Evolutionary conservation across 2,888 invertebrate genomes (phyloP).

Genomic region (Polyploca ridens): DNA sequence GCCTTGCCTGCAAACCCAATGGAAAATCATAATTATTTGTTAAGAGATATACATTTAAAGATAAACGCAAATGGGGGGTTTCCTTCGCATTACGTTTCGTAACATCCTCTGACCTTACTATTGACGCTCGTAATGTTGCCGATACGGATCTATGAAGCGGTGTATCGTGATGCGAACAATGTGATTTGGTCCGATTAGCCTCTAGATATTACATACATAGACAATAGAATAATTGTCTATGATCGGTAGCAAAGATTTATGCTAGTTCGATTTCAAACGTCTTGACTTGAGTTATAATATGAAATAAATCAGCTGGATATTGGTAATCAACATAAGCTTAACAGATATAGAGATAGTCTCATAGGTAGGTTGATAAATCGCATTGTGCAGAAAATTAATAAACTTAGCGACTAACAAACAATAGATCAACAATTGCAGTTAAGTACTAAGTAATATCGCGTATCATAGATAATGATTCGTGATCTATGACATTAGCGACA

Average conservation of each 20-base stretch:
- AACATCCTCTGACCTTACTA: conserved; percentile 63
- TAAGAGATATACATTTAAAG: conserved; percentile 1
- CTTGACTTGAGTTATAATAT: conserved; percentile 8
- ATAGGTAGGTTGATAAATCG: not conserved
- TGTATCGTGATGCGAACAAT: conserved; percentile 10
- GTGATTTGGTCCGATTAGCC: conserved; percentile 9
- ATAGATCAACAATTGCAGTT: conserved; percentile 19
- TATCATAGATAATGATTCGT: conserved; percentile 50
- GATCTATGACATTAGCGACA: conserved; percentile 58
- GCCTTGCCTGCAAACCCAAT: not conserved
- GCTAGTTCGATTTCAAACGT: conserved; percentile 3
- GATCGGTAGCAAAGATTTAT: conserved; percentile 18
- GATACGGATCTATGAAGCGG: conserved; percentile 9
- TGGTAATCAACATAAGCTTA: no score
- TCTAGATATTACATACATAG: conserved; percentile 8
- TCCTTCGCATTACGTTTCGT: conserved; percentile 39
- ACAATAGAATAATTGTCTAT: conserved; percentile 18
- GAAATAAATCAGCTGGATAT: not conserved
- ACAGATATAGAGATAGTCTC: no score
- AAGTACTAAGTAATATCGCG: conserved; percentile 18
- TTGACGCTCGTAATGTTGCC: conserved; percentile 28
- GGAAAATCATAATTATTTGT: conserved; percentile 15
- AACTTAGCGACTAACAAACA: not conserved
- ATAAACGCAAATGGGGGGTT: conserved; percentile 15
- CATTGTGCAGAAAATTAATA: not conserved